phyloP scores from a whole-genome alignment of 2,888 invertebrate species.

The Galerucella nymphaeae region DNA sequence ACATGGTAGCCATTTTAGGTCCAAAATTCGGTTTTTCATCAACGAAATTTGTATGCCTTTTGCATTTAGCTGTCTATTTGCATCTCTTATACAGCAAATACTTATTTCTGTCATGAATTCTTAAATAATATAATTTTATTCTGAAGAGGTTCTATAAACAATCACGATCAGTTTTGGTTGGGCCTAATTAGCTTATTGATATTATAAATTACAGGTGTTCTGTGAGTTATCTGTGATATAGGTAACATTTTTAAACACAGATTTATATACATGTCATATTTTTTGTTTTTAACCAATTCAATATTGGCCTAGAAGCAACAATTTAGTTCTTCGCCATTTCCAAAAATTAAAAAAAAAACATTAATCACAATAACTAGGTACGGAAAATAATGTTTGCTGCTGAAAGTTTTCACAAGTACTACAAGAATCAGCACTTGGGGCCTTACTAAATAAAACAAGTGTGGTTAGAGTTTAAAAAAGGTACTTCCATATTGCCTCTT shows the following conservation, averaged over 20 bases:
- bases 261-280: constrained; percentile 10
- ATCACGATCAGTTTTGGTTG: constrained; percentile 15
- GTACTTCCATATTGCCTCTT: not conserved
- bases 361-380: not conserved
- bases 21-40: too few relatives aligned
- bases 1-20: too few relatives aligned
- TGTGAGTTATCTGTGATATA: constrained; percentile 28
- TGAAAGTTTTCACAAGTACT: not conserved
- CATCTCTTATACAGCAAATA: not conserved
- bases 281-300: not conserved
- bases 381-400: not conserved
- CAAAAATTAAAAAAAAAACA: not conserved
- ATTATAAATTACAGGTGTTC: constrained; percentile 22
- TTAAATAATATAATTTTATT: not conserved
- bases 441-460: not conserved
- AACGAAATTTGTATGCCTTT: too few relatives aligned
- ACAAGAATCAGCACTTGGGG: not conserved
- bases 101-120: not conserved
- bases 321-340: not conserved
- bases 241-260: constrained; percentile 26
- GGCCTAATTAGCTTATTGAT: constrained; percentile 25
- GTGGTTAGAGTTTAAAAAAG: not conserved
- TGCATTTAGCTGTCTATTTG: too few relatives aligned
- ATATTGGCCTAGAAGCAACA: not conserved
- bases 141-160: constrained; percentile 5